Evolutionary conservation across 2,888 invertebrate species (phyloP), one percentile per base, ranked within the genome.

Genomic region (Blastobasis lacticolella): DNA sequence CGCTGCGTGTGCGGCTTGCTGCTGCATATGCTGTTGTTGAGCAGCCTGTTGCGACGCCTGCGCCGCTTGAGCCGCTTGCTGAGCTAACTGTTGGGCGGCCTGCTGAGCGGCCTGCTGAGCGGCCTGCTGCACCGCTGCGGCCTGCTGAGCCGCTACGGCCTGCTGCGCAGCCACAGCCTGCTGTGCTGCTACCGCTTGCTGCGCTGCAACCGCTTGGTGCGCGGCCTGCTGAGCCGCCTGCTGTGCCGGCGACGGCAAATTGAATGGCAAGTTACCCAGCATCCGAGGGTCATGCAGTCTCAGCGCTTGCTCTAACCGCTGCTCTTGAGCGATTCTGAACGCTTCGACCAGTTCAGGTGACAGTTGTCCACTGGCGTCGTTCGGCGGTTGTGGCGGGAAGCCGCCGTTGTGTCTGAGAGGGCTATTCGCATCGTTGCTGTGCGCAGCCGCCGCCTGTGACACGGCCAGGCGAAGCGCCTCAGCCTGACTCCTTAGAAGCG

Each of bases 391-490:
- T 0, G 81, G 83, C 46, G 84, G 77, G 51, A 84, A 87, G 1
- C 88, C 84, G 51, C 88, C 88, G 66, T 88, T 88, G 70, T 88
- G 88, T 69, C 87, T 73, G 50, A 87, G 60, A 8, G 87, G 87
- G 63, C 84, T 85, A 9, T 77, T 67, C 1, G 78, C 70, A 52
- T 83, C 87, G 52, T 73, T 78, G 48, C 82, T 87, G 49, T 87
- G 90, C 1, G 89, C 90, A 0, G 90, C 90, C 0, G 90, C 90
- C 0, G 92, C 92, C 69, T 94, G 94, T 6, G 92, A 91, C 59
- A 95, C 95, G 41, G 95, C 96, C 54, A 96, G 78, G 66, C 96
- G 90, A 42, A 96, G 87, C 0, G 95, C 95, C 75, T 96, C 96
- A 0, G 95, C 95, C 70, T 96, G 96, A 62, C 94, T 94, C 69